phyloP scores from a whole-genome alignment of 2,113 vertebrate species.

The Taxidea taxus region DNA sequence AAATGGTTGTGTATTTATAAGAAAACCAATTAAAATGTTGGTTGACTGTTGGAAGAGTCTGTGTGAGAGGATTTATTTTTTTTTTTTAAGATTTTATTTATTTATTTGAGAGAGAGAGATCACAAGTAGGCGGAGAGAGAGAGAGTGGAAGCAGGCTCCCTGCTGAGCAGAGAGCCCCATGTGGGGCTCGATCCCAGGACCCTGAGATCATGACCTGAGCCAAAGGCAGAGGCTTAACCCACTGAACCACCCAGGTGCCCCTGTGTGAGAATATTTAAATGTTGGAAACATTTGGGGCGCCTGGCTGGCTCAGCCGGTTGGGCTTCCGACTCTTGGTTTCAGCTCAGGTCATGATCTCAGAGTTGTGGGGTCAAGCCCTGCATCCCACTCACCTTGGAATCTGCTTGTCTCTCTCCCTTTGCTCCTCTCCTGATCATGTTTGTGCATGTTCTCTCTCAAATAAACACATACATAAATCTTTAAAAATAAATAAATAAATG shows the following conservation, averaged over 20 bases:
- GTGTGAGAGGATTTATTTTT: too few species aligned
- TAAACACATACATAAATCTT: not conserved
- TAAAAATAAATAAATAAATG: not conserved
- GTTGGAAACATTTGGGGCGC: not conserved
- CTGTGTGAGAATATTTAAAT: not conserved
- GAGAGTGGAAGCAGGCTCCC: too few species aligned
- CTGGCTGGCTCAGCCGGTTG: not conserved
- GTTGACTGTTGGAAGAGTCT: not conserved
- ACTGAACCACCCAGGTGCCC: too few species aligned
- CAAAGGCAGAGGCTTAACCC: too few species aligned
- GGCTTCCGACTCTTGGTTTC: not conserved
- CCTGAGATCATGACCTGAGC: too few species aligned
- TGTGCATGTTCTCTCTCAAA: not conserved
- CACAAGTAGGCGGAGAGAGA: too few species aligned
- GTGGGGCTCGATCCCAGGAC: too few species aligned
- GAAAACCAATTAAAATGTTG: not conserved
- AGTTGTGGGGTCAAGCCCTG: not conserved
- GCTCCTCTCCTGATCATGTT: not conserved
- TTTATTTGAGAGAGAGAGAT: too few species aligned
- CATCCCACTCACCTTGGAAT: not conserved
- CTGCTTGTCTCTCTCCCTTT: not conserved
- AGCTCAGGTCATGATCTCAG: not conserved
- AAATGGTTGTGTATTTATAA: not conserved
- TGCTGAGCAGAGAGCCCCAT: too few species aligned
- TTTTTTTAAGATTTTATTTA: too few species aligned